Conservation (phyloP, 2,888 invertebrate species). For the Lithophane leautieri region DNA sequence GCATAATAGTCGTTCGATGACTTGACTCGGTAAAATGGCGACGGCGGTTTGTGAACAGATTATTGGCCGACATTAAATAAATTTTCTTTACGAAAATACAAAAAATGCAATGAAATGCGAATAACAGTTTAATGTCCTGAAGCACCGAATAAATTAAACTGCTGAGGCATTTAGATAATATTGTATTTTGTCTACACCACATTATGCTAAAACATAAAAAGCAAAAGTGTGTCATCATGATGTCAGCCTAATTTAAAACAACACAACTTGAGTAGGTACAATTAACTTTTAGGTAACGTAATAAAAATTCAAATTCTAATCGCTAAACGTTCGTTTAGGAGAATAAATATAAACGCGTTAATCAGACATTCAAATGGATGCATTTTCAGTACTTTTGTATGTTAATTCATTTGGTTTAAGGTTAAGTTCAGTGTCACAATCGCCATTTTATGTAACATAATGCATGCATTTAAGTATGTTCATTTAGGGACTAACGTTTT, state of each 20-base stretch:
- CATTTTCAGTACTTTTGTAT: slow-evolving; percentile 89
- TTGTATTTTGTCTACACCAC: slow-evolving; percentile 29
- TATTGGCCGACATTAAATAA: slow-evolving; percentile 63
- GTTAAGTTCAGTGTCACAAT: slow-evolving; percentile 89
- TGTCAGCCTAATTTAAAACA: slow-evolving; percentile 64
- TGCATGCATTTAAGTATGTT: slow-evolving; percentile 59
- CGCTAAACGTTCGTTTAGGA: slow-evolving; percentile 73
- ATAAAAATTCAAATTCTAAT: slow-evolving; percentile 76
- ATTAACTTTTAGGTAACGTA: slow-evolving; percentile 64
- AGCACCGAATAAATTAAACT: slow-evolving; percentile 40
- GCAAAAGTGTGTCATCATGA: slow-evolving; percentile 59
- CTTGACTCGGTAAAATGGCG: slow-evolving; percentile 78
- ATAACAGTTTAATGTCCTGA: slow-evolving; percentile 27
- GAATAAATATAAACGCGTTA: slow-evolving; percentile 75
- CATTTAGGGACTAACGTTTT: slow-evolving; percentile 33
- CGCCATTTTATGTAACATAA: slow-evolving; percentile 78
- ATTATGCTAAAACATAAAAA: slow-evolving; percentile 35
- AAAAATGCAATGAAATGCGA: slow-evolving; percentile 14
- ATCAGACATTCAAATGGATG: slow-evolving; percentile 86
- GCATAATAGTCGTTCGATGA: slow-evolving; percentile 73
- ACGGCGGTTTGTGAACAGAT: slow-evolving; percentile 72
- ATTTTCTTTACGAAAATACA: slow-evolving; percentile 48
- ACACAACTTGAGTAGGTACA: slow-evolving; percentile 58
- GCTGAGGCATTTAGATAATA: slow-evolving; percentile 28
- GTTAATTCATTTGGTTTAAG: slow-evolving; percentile 84